Evolutionary conservation across 2,888 invertebrate genomes (phyloP), one percentile per base, ranked within the genome.

Genomic region (Caenorhabditis doughertyi): DNA sequence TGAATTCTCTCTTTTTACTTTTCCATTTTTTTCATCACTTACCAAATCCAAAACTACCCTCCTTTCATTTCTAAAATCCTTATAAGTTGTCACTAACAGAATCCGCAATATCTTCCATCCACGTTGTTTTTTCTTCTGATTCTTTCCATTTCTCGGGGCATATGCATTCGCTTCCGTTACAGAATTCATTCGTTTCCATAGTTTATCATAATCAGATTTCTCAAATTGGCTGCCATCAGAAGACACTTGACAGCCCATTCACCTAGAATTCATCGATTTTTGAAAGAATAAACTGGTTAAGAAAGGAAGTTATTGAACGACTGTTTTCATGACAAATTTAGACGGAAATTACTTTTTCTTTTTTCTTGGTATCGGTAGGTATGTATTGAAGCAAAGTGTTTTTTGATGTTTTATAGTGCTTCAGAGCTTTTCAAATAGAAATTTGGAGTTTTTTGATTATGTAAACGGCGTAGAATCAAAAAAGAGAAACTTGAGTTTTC

Each of bases 61-160:
- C 39, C 83, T 47, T 27, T 83, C 83, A 42, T 83, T 83, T 62
- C 73, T 70, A 65, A 86, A 86, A 58, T 86, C 86, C 35, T 84
- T 86, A 35, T 55, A 86, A 21, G 86, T 86, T 8, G 86, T 72
- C 4, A 86, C 79, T 11, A 86, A 35, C 7, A 81, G 23, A 18
- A 86, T 60, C 42, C 84, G 71, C 5, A 84, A 21, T 44, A 84
- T 84, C 27, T 55, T 70, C 84, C 86, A 86, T 21, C 79, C 74
- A 16, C n/a, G 29, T 32, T 60, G n/a, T 27, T 42, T n/a, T 23
- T 51, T 23, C 11, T 23, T 39, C n/a, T 23, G 18, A 29, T 58
- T 47, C 32, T 35, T 44, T 47, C 32, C 60, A 8, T 47, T 58
- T 16, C 42, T 72, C 27, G 23, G 35, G 9, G 25, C 53, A 18